Evolutionary conservation across 2,888 invertebrate species (phyloP), one percentile per base, ranked within the genome.

Genomic region (Chrysolina oricalcia): DNA sequence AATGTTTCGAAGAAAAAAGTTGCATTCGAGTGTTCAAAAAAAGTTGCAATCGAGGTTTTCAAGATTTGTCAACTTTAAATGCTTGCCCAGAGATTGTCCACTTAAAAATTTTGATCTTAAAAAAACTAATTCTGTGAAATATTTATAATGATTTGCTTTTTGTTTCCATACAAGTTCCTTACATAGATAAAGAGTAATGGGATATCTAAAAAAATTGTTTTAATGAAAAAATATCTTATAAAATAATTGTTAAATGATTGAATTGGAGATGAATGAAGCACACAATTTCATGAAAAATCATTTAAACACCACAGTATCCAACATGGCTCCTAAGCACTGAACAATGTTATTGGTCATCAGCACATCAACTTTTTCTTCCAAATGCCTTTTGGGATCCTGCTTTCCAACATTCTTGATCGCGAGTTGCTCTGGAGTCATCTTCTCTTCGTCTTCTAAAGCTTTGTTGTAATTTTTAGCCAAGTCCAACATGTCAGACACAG

Each of bases 351-450:
- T 95, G 71, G 97, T 95, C 98, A 99, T 98, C 70, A 99, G 91
- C 76, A 96, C 94, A 89, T 98, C 98, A 21, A 98, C 98, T 90
- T 98, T 98, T 88, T 99, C 99, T 89, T 99, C 98, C 88, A 99
- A 92, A 93, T 99, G 99, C 83, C 99, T 93, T 90, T 99, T 99
- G 23, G 99, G 99, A 89, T 99, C 99, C 89, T 98, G 96, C 89
- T 97, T 99, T 71, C 99, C 99, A 76, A 99, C 99, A 90, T 99
- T 99, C 89, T 99, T 99, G 86, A 99, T 99, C 21, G 98, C 99
- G 89, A 99, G 90, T 88, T 99, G 99, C 89, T 99, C 98, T 0
- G 98, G 97, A 4, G 99, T 99, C 98, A 99, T 98, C 89, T 98
- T 98, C 87, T 99, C 99, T 88, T 99, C 99, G 85, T 99, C 99